Evolutionary conservation across 2,888 invertebrate genomes (phyloP), one percentile per base, ranked within the genome.

Genomic region (Apoderus coryli): DNA sequence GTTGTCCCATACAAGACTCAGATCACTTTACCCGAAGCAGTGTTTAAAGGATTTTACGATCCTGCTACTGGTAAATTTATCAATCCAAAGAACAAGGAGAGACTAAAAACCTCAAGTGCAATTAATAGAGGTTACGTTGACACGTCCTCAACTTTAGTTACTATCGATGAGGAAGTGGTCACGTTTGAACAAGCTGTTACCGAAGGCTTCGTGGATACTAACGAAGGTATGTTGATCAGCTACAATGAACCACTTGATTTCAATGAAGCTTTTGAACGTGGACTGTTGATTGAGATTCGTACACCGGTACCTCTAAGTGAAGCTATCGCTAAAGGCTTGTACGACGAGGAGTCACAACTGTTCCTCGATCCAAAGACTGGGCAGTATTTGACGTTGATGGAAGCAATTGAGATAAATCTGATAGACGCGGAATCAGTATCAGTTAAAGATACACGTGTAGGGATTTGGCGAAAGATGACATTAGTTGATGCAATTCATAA

Each of bases 31-130:
- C 81, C 84, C 1, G 86, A 88, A 60, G 89, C 89, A 2, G 77
- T 90, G n/a, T 80, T 80, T 48, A 79, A 82, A 58, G 88, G 88
- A n/a, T 72, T 82, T 39, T 89, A 88, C 49, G 85, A 92, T 61
- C 77, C 81, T 0, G 69, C 72, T 45, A 76, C 79, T 16, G 88
- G 89, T 26, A 74, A 79, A 48, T 81, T 86, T 49, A 76, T 76
- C 19, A 79, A 80, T 52, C 76, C 82, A 3, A 68, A 73, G 46
- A 78, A 76, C n/a, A 74, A 76, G 44, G 80, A 81, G 54, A 76
- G 78, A 52, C 58, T 88, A 37, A 73, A 76, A 40, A 76, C 84
- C 29, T 78, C 84, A 56, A 73, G 78, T 45, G 89, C 90, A 31
- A 78, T 89, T 48, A 74, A 75, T 49, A 73, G 78, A 48, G 85